phyloP scores from a whole-genome alignment of 2,113 vertebrate genomes.

The Notarius lentiginosus region DNA sequence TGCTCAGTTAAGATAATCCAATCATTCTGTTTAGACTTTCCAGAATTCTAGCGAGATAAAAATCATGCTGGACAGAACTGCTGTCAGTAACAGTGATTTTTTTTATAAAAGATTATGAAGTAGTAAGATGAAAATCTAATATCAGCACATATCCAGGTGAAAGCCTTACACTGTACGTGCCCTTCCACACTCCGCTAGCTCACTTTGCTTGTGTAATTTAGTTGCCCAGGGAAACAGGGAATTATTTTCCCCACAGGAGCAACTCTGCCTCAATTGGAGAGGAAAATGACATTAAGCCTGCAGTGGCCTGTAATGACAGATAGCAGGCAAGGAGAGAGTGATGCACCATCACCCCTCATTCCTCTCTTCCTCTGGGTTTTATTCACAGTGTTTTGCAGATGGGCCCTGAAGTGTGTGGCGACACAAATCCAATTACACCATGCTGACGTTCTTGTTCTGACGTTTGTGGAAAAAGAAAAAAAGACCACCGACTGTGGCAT shows the following conservation, averaged over 20 bases:
- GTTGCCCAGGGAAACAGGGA: constrained; percentile 31
- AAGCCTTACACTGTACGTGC: background rate
- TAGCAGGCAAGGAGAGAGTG: constrained; percentile 56
- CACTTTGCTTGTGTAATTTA: constrained; percentile 28
- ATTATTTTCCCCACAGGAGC: constrained; percentile 30
- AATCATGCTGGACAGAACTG: background rate
- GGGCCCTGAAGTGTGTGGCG: constrained; percentile 52
- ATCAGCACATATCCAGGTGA: constrained; percentile 9
- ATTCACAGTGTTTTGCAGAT: constrained; percentile 17
- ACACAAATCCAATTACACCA: constrained; percentile 54
- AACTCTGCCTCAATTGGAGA: constrained; percentile 24
- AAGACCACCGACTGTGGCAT: constrained; percentile 29
- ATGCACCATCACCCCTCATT: constrained; percentile 38
- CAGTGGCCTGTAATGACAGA: constrained; percentile 60
- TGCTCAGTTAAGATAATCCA: background rate
- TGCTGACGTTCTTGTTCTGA: constrained; percentile 11
- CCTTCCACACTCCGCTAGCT: background rate
- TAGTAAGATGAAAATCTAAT: background rate
- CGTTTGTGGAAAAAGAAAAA: constrained; percentile 5
- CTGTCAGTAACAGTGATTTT: background rate
- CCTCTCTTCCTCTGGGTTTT: constrained; percentile 42
- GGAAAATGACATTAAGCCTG: constrained; percentile 60
- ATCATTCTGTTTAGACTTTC: background rate
- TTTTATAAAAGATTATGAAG: background rate
- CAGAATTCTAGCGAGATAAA: background rate